Base-by-base conservation (phyloP, 2,113 vertebrate genomes). In the Hippopotamus amphibius region DNA sequence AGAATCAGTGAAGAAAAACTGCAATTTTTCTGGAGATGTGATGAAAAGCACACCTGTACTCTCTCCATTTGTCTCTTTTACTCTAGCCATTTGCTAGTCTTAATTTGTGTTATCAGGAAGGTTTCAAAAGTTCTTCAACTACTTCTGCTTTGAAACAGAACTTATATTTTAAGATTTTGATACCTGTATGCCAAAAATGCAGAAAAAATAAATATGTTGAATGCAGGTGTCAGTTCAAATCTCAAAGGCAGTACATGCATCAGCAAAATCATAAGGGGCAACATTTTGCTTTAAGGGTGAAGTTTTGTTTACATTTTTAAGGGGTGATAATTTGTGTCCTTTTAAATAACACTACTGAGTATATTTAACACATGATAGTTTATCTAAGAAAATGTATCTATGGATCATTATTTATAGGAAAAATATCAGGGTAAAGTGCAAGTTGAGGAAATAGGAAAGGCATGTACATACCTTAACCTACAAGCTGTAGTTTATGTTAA, bases 1-100 rank as follows among this genome's bases (percentile, higher is more conserved):
- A 83, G 83, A 43, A n/a, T 57, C 33, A 72, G 7, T 87, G 55
- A 96, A 97, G n/a, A 1, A 92, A 97, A 96, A 66, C 43, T 53
- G 6, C 16, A 88, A 43, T 86, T 93, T 72, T 84, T 92, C 63
- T 91, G 26, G 37, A 83, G 3, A 65, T 43, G 53, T 88, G 81
- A 87, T 83, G 65, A 72, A 97, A 96, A 28, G 53, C 3, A 65
- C 84, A 90, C 63, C 41, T 17, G 26, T 48, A 1, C 6, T 82
- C 6, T 24, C 24, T 55, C 12, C 3, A 41, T 90, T 94, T 96
- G 3, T 81, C 93, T 90, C 17, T 77, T 91, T 95, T 30, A n/a
- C 15, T 88, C 4, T 94, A 83, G 0, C 28, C 17, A 97, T 19
- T 61, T 59, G 43, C 13, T 19, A 30, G 46, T 94, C 30, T 91